Evolutionary conservation across 2,888 invertebrate species (phyloP), one percentile per base, ranked within the genome.

Genomic region (Orthosia incerta): DNA sequence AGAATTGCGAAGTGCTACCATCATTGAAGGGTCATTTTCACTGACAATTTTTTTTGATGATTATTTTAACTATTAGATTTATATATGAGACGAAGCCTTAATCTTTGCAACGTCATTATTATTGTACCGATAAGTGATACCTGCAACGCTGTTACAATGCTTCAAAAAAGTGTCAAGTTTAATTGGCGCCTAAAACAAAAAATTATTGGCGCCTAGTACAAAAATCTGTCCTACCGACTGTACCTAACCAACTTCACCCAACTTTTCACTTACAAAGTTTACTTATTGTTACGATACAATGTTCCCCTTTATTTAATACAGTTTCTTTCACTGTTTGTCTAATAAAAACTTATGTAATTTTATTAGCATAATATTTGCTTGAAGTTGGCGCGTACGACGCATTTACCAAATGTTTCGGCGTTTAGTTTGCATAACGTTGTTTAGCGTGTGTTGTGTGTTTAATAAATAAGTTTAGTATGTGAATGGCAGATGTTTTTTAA

Each of bases 341-440:
- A 74, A 85, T 85, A 85, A 82, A 85, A 85, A 87, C 83, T 85
- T 85, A 73, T 76, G 83, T 85, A 76, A 85, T 87, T 79, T 77
- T 79, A 85, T 86, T 87, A 82, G 75, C 83, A 82, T 86, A 85
- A 84, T 79, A 82, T 82, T 85, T 71, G 55, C 66, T 64, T 50
- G 50, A 64, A 67, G 71, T 70, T 76, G 59, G 72, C 61, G 74
- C 62, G 72, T 69, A 69, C 62, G 71, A 71, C 79, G 63, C 72
- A 55, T 76, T 60, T 45, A 31, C 62, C 50, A 46, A 84, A 76
- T 74, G 69, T 74, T 78, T 65, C 23, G 26, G 23, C 48, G 50
- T 84, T 76, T 78, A 84, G 71, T 81, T 84, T 76, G 55, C 67
- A 72, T 80, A 69, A 71, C 46, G 50, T 62, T 72, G 55, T 66